These are phyloP conservation scores for Acronicta psi DNA, from an alignment of 2,888 invertebrate species.

Conservation along the genomic window DNA sequence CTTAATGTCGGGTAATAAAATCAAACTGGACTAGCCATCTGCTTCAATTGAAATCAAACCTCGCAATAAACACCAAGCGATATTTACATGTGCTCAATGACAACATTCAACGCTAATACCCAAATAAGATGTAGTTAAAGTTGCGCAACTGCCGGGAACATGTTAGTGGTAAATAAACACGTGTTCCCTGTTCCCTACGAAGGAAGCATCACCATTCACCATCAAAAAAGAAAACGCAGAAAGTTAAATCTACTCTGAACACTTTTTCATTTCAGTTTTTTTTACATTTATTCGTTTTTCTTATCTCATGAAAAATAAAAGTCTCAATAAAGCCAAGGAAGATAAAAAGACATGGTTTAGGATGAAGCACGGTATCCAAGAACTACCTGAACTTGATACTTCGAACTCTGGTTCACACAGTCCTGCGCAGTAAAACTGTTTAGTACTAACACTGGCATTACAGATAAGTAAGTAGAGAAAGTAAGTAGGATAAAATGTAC, in stretches of 20 bases:
- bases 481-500: too few species aligned
- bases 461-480: too few species aligned
- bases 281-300: too few species aligned
- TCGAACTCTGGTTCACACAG: too few species aligned
- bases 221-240: constrained; percentile 17
- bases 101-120: constrained; percentile 56
- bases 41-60: background rate
- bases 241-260: background rate
- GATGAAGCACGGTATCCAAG: too few species aligned
- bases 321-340: too few species aligned
- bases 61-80: constrained; percentile 7
- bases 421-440: too few species aligned
- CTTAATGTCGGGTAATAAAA: background rate
- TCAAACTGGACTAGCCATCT: constrained; percentile 1
- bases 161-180: constrained; percentile 69
- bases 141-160: constrained; percentile 61
- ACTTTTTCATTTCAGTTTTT: too few species aligned
- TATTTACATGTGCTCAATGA: constrained; percentile 57
- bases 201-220: constrained; percentile 36
- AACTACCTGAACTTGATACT: too few species aligned
- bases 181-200: constrained; percentile 70
- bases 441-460: too few species aligned
- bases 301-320: too few species aligned
- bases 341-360: too few species aligned
- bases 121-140: constrained; percentile 68